Evolutionary conservation across 2,888 invertebrate species (phyloP).

Genomic region (Leucania comma): DNA sequence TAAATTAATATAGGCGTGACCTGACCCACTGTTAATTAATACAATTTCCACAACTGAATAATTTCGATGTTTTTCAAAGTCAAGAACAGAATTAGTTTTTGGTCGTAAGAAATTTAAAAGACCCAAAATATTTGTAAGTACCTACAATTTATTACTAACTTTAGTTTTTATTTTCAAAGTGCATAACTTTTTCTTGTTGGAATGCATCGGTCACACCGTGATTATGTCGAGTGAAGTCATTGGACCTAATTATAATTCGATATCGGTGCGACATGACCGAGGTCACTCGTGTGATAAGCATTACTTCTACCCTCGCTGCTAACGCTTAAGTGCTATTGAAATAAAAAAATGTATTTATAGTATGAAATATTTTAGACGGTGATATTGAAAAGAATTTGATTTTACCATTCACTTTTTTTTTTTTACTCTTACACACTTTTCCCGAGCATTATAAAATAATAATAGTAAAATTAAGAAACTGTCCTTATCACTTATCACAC

Average conservation of each 20-base stretch:
- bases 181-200: slow-evolving; percentile 32
- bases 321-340: slow-evolving; percentile 39
- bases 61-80: neutral
- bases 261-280: slow-evolving; percentile 66
- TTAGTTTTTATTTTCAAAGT: slow-evolving; percentile 19
- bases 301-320: slow-evolving; percentile 38
- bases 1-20: neutral
- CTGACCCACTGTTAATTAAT: neutral
- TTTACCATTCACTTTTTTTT: neutral
- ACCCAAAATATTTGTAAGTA: neutral
- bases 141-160: neutral
- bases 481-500: neutral
- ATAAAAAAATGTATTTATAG: slow-evolving; percentile 12
- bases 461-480: no score
- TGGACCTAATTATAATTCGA: slow-evolving; percentile 69
- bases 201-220: slow-evolving; percentile 50
- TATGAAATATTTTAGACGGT: neutral
- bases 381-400: neutral
- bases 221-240: slow-evolving; percentile 59
- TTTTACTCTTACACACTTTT: no score
- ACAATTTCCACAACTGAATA: neutral
- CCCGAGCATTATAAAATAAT: no score
- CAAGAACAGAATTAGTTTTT: neutral
- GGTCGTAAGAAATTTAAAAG: neutral
- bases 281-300: slow-evolving; percentile 67